Evolutionary conservation across 2,888 invertebrate species (phyloP), one percentile per base, ranked within the genome.

Genomic region (Cistogaster globosa): DNA sequence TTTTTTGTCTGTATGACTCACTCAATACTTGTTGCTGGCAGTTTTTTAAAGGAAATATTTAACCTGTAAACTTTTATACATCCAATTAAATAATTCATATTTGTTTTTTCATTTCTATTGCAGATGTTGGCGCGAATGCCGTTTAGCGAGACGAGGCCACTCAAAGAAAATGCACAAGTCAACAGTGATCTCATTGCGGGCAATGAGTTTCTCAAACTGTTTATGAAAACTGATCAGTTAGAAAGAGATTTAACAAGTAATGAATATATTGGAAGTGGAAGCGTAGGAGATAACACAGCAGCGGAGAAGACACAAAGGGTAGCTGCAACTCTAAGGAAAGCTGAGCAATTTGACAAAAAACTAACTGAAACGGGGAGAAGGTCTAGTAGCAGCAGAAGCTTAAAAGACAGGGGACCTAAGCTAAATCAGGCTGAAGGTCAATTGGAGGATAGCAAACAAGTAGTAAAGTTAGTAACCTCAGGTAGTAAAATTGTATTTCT

Each of bases 401-500:
- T 83, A 22, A 62, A 67, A 12, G 84, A 63, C 68, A 83, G 38
- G 87, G 86, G 20, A 86, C 83, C 36, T 32, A 62, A 63, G 32
- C 60, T 57, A 6, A 85, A 85, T 32, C 83, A 86, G 42, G 84
- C 87, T 3, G 79, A 79, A 48, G 83, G 75, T 45, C 83, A 86
- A 26, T 86, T 86, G 20, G 86, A 83, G 22, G 85, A 86, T 9
- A 71, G 88, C 53, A 90, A 91, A 42, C 90, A 91, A 83, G 89
- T 91, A 60, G 90, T 90, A 11, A 91, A 91, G 82, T 82, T 90
- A 83, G 91, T 92, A 32, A 92, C 90, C 80, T 89, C 90, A 2
- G 92, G 91, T 82, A 92, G 91, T 81, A 92, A 91, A 87, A 91
- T 92, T 83, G 89, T 91, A 42, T 92, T 92, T 86, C 87, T 91